Percentiles rank a stretch among this genome's conserved stretches.
These are phyloP conservation scores for Oeneis ivallda DNA, from an alignment of 2,888 invertebrate species.

Conservation along the genomic window DNA sequence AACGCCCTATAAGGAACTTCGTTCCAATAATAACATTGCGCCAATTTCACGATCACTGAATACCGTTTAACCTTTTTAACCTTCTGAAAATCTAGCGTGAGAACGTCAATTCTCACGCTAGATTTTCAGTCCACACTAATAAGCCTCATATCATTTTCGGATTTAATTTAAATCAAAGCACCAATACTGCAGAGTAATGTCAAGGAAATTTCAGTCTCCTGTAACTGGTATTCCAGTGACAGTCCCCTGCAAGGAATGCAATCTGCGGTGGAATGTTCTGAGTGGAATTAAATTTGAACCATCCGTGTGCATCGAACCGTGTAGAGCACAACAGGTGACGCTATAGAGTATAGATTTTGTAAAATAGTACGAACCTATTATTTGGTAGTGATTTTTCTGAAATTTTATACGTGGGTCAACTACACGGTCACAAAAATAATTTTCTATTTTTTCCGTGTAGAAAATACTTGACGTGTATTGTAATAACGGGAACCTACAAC, in stretches of 20 bases:
- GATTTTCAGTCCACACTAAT: too few relatives aligned
- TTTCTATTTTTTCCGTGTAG: too few relatives aligned
- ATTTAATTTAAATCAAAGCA: conserved; percentile 17
- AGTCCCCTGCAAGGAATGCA: conserved; percentile 68
- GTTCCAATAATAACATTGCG: too few relatives aligned
- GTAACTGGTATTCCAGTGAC: conserved; percentile 50
- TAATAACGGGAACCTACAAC: too few relatives aligned
- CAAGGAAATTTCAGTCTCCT: conserved; percentile 29
- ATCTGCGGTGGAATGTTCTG: conserved; percentile 72
- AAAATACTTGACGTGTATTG: too few relatives aligned
- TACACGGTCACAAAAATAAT: too few relatives aligned
- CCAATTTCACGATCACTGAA: too few relatives aligned
- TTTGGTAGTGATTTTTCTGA: neutral
- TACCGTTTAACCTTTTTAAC: too few relatives aligned
- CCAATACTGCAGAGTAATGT: conserved; percentile 18
- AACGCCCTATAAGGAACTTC: too few relatives aligned
- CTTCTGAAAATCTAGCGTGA: too few relatives aligned
- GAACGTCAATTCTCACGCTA: too few relatives aligned
- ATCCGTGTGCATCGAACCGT: conserved; percentile 47
- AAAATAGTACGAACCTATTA: neutral
- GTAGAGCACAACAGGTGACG: conserved; percentile 39
- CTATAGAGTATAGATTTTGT: conserved; percentile 9
- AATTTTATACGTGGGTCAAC: too few relatives aligned
- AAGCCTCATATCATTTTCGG: neutral
- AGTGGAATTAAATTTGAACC: conserved; percentile 71